A percentile compares a stretch with the other conserved stretches of the same genome.
phyloP scores from a whole-genome alignment of 2,888 invertebrate species.

The Pandemis cinnamomeana region DNA sequence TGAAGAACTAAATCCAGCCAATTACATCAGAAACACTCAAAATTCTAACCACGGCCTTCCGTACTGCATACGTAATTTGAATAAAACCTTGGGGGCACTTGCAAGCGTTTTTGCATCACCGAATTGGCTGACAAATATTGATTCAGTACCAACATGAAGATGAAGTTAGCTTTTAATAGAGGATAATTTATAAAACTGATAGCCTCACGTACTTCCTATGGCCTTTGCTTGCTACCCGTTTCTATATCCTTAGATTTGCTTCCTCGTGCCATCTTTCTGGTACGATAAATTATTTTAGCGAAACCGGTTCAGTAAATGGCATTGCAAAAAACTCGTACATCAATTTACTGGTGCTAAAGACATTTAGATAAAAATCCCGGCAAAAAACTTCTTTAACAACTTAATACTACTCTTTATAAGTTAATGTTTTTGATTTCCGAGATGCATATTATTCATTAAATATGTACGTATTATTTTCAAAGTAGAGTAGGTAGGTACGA shows the following conservation, averaged over 20 bases:
- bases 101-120: constrained; percentile 13
- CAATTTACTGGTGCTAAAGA: background rate
- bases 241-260: constrained; percentile 19
- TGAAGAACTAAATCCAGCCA: constrained; percentile 31
- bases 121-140: constrained; percentile 12
- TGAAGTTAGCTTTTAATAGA: background rate
- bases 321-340: background rate
- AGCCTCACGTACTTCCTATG: constrained; percentile 15
- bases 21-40: constrained; percentile 59
- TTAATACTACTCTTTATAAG: background rate
- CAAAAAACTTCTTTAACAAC: background rate
- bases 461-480: too few species aligned
- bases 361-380: background rate
- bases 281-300: constrained; percentile 1
- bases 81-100: constrained; percentile 38
- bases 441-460: too few species aligned
- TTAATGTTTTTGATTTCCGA: background rate
- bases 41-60: constrained; percentile 61
- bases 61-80: constrained; percentile 60
- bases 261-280: constrained; percentile 18
- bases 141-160: background rate
- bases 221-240: constrained; percentile 7
- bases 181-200: constrained; percentile 7
- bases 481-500: too few species aligned
- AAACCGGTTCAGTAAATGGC: background rate